Percentiles rank a stretch among this genome's conserved stretches.
phyloP scores from a whole-genome alignment of 2,797 vertebrate genomes.

The Gila robusta region DNA sequence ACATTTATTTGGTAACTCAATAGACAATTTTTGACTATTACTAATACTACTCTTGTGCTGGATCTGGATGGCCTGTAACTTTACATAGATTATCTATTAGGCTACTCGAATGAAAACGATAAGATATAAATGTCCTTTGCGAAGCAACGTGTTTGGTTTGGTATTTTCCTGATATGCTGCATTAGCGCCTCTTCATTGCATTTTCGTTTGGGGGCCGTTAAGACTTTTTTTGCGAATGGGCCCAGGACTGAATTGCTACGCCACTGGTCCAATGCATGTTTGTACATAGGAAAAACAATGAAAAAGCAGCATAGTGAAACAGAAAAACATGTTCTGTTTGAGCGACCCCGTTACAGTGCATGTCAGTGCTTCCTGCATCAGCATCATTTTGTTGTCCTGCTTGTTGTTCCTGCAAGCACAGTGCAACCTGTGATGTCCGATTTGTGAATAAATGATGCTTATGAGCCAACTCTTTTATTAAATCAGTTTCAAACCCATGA shows the following conservation, averaged over 20 bases:
- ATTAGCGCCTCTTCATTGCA: background rate
- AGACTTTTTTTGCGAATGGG: background rate
- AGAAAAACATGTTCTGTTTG: background rate
- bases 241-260: too few relatives aligned
- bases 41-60: too few relatives aligned
- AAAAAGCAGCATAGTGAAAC: background rate
- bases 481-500: background rate
- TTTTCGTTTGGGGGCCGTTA: background rate
- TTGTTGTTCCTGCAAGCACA: slow-evolving; percentile 6
- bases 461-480: background rate
- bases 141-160: background rate
- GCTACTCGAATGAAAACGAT: too few relatives aligned
- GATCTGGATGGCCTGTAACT: too few relatives aligned
- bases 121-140: too few relatives aligned
- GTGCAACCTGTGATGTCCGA: background rate
- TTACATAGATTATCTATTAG: too few relatives aligned
- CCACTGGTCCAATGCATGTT: background rate
- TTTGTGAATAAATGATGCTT: background rate
- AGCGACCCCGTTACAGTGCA: background rate
- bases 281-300: background rate
- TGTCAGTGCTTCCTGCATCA: background rate
- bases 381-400: background rate
- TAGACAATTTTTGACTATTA: too few relatives aligned
- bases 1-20: background rate
- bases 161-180: background rate